phyloP scores from a whole-genome alignment of 2,888 invertebrate genomes.

The Melieria picta region DNA sequence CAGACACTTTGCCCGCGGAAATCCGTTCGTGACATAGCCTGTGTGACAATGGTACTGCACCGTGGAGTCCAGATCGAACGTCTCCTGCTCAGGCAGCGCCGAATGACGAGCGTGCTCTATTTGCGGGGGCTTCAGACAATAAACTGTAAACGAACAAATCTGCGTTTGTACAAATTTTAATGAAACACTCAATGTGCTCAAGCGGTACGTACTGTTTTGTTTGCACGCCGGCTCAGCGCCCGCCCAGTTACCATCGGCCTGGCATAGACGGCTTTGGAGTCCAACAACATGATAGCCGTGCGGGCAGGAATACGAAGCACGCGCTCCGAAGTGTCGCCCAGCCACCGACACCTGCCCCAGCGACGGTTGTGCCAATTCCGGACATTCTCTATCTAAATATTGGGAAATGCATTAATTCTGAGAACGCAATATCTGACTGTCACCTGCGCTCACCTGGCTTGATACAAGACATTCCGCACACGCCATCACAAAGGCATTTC shows the following conservation, averaged over 20 bases:
- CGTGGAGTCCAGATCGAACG: constrained; percentile 89
- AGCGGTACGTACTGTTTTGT: constrained; percentile 77
- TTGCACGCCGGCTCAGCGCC: constrained; percentile 86
- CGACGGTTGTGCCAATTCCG: constrained; percentile 79
- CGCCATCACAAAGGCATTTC: constrained; percentile 95
- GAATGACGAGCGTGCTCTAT: constrained; percentile 90
- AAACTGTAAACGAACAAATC: constrained; percentile 68
- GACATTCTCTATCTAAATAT: constrained; percentile 81
- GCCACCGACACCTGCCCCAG: constrained; percentile 81
- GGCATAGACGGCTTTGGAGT: constrained; percentile 85
- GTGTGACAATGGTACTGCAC: constrained; percentile 93
- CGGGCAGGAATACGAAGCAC: constrained; percentile 86
- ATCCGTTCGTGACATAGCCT: constrained; percentile 94
- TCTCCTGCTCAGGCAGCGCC: constrained; percentile 85
- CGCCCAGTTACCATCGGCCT: constrained; percentile 92
- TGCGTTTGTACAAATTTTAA: neutral
- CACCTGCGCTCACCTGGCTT: constrained; percentile 79
- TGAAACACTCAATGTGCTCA: neutral
- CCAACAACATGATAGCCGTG: constrained; percentile 90
- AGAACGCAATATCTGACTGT: no score
- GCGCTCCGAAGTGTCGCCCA: constrained; percentile 82
- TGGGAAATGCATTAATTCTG: neutral
- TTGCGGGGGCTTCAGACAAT: constrained; percentile 85
- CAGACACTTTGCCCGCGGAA: constrained; percentile 91
- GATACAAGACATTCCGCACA: constrained; percentile 97